Percentiles rank a stretch among this genome's conserved stretches.
Evolutionary conservation across 2,888 invertebrate genomes (phyloP).

Genomic region (Lycocerus yunnanus): DNA sequence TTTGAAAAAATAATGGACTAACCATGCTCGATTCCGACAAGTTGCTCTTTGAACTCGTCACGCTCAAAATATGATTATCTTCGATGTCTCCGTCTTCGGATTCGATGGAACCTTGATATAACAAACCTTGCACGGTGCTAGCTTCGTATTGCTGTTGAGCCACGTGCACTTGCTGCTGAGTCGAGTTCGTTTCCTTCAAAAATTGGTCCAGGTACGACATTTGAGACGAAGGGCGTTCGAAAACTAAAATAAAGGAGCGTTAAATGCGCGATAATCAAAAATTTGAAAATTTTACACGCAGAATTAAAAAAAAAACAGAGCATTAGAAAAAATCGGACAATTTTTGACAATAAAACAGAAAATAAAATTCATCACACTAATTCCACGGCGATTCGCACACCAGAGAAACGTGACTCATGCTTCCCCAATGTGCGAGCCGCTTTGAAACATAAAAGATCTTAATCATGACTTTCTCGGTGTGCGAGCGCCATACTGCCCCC

Average conservation of each 20-base stretch:
- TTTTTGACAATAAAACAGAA: not conserved
- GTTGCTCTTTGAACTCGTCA: slow-evolving; percentile 82
- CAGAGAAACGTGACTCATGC: not conserved
- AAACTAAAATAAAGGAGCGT: slow-evolving; percentile 63
- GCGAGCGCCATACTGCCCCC: slow-evolving; percentile 3
- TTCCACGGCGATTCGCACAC: slow-evolving; percentile 14
- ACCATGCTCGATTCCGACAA: slow-evolving; percentile 82
- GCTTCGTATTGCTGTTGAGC: slow-evolving; percentile 46
- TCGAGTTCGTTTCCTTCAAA: slow-evolving; percentile 71
- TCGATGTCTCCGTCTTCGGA: slow-evolving; percentile 78
- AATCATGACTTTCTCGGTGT: not conserved
- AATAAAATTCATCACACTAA: not conserved
- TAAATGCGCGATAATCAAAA: not conserved
- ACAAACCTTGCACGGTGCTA: slow-evolving; percentile 45
- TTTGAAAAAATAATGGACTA: slow-evolving; percentile 50
- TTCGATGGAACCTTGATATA: slow-evolving; percentile 64
- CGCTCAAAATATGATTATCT: slow-evolving; percentile 74
- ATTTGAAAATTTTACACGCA: not conserved
- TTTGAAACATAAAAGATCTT: too few relatives aligned
- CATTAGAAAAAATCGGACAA: not conserved
- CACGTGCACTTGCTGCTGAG: slow-evolving; percentile 42
- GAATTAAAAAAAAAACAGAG: not conserved
- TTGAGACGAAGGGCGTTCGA: slow-evolving; percentile 88
- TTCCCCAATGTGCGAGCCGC: not conserved
- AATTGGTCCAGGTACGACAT: slow-evolving; percentile 92